Base-by-base conservation (phyloP, 2,113 vertebrate species). In the Sphaerodactylus townsendi region DNA sequence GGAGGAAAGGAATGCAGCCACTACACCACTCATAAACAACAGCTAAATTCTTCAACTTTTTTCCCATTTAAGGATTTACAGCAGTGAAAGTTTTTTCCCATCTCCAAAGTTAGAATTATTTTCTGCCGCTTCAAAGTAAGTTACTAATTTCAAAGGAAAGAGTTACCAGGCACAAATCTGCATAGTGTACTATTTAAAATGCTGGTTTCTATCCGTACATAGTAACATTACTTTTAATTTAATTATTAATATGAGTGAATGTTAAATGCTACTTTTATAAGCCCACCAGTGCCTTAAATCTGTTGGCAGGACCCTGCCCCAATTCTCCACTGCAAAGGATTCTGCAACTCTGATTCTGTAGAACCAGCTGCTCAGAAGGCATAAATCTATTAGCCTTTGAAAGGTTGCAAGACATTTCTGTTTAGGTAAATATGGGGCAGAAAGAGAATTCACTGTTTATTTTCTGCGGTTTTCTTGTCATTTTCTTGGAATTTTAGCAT, bases 21-120 rank as follows among this genome's bases (percentile, higher is more conserved):
- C 33, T 41, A 14, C 76, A 80, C 83, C 9, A 83, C 25, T 28
- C 88, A 71, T 73, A 59, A 71, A 81, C 69, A 78, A 25, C 30
- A 9, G n/a, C 9, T 2, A 46, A 53, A 73, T 39, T 30, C 44
- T 79, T 44, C 21, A 71, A 30, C 37, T 79, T 72, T 25, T 21
- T n/a, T 10, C 41, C 53, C 39, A 79, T 80, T 65, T 79, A 39
- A 73, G 53, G 66, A 44, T 71, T 19, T 65, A 69, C 35, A 48
- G 37, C 30, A 83, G 4, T 17, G 68, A 4, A 79, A 25, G 8
- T 35, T 21, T 15, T 39, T 21, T 10, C 19, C 62, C 83, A 25
- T 11, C 30, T 69, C 66, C 37, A 62, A 10, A 50, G 28, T 75
- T 64, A 68, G n/a, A 74, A 68, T 33, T 25, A 59, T 28, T 75